Percentiles rank a stretch among this genome's conserved stretches.
These are phyloP conservation scores for Plecotus auritus DNA, from an alignment of 2,113 vertebrate species.

Conservation along the genomic window DNA sequence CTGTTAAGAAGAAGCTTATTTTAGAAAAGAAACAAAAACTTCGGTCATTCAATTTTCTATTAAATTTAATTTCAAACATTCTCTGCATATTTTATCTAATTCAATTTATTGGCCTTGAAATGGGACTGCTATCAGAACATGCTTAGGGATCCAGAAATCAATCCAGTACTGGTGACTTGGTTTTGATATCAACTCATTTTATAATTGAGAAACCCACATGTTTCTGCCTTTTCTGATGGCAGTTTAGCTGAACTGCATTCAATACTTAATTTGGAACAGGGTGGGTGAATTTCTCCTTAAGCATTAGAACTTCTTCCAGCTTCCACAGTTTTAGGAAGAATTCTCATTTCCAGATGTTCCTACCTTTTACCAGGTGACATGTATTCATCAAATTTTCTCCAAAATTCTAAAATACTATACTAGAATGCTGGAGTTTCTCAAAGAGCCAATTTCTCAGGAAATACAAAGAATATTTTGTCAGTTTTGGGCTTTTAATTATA, in stretches of 20 bases:
- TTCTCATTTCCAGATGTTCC: not conserved
- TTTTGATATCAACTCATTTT: not conserved
- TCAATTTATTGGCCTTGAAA: not conserved
- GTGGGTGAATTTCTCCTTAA: not conserved
- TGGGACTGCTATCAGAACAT: not conserved
- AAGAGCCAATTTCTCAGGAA: not conserved
- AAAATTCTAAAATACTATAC: not conserved
- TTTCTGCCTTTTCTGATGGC: not conserved
- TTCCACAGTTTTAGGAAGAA: not conserved
- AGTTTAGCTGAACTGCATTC: not conserved
- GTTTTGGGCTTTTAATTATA: slow-evolving; percentile 27
- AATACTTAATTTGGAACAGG: not conserved
- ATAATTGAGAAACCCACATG: not conserved
- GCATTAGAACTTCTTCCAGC: not conserved
- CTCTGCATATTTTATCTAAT: not conserved
- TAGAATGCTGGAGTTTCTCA: not conserved
- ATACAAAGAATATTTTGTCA: not conserved
- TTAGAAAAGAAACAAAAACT: slow-evolving; percentile 19
- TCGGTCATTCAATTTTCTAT: not conserved
- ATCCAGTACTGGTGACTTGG: not conserved
- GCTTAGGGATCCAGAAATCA: not conserved
- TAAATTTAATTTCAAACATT: slow-evolving; percentile 6
- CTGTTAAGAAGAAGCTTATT: not conserved
- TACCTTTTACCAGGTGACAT: not conserved
- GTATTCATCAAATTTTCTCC: not conserved